These are phyloP conservation scores for Numenius phaeopus DNA, from an alignment of 2,797 vertebrate genomes.

Conservation along the genomic window DNA sequence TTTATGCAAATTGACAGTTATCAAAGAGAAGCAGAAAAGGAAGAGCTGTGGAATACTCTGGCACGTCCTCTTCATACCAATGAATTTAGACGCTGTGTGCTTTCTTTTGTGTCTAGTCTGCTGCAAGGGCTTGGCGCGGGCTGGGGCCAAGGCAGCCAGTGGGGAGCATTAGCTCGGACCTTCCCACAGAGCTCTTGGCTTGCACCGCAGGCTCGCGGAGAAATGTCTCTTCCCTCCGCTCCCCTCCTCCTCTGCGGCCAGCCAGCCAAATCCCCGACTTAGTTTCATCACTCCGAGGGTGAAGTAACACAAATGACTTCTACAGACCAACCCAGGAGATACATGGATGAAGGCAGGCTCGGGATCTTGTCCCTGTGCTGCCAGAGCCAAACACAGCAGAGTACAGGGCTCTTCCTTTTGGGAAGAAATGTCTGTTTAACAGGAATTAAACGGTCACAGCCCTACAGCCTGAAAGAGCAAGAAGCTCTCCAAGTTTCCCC, in stretches of 20 bases:
- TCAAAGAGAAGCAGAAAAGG: conserved; percentile 49
- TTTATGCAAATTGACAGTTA: conserved; percentile 53
- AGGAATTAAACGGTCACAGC: not conserved
- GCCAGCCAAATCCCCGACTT: conserved; percentile 12
- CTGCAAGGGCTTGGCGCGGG: conserved; percentile 66
- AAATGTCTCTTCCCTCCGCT: conserved; percentile 24
- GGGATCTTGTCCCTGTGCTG: not conserved
- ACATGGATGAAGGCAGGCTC: not conserved
- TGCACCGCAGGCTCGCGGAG: not conserved
- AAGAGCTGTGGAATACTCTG: conserved; percentile 67
- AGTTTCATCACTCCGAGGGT: conserved; percentile 41
- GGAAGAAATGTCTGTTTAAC: not conserved
- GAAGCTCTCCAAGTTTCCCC: conserved; percentile 50
- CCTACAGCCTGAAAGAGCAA: not conserved
- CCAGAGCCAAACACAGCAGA: not conserved
- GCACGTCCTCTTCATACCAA: conserved; percentile 64
- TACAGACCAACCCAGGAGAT: conserved; percentile 21
- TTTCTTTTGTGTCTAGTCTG: conserved; percentile 69
- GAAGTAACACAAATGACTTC: conserved; percentile 55
- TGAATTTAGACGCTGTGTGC: conserved; percentile 59
- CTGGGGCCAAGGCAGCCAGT: conserved; percentile 41
- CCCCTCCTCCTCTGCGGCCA: conserved; percentile 15
- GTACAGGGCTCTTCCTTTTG: not conserved
- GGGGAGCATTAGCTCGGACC: conserved; percentile 56
- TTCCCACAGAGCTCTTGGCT: conserved; percentile 69